Percentiles rank a stretch among this genome's conserved stretches.
Conservation (phyloP, 1,140 invertebrate species). For the Drosophila teissieri region DNA sequence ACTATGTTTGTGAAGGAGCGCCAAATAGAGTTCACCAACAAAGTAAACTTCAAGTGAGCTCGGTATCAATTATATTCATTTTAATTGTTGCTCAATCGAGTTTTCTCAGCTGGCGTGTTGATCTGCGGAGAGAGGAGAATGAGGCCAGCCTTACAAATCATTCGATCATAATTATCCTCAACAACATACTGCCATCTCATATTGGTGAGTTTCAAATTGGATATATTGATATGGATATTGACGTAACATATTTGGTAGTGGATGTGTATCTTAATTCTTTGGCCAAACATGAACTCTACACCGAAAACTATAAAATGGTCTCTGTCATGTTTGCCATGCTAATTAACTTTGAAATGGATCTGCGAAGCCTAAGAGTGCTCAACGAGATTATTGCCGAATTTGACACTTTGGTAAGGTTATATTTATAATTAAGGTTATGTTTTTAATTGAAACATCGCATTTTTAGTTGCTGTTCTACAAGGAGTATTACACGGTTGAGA, state of each 20-base stretch:
- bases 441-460: no score
- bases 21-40: constrained; percentile 94
- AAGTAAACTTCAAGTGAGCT: constrained; percentile 88
- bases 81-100: neutral
- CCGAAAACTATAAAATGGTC: constrained; percentile 92
- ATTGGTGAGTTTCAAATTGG: constrained; percentile 87
- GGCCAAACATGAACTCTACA: constrained; percentile 91
- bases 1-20: constrained; percentile 92
- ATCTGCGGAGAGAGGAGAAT: constrained; percentile 91
- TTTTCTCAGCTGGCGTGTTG: constrained; percentile 90
- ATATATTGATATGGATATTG: neutral
- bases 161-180: constrained; percentile 92
- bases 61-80: neutral
- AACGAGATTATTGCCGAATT: constrained; percentile 96
- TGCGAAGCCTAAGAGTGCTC: constrained; percentile 90
- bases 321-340: constrained; percentile 97
- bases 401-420: constrained; percentile 86
- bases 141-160: constrained; percentile 90
- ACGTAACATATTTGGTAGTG: constrained; percentile 85
- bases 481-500: constrained; percentile 86
- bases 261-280: constrained; percentile 90
- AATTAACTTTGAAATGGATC: constrained; percentile 88
- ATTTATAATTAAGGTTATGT: no score
- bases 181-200: constrained; percentile 93
- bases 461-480: constrained; percentile 39